These are phyloP conservation scores for Arvicanthis niloticus DNA, from an alignment of 2,113 vertebrate species.

Conservation along the genomic window DNA sequence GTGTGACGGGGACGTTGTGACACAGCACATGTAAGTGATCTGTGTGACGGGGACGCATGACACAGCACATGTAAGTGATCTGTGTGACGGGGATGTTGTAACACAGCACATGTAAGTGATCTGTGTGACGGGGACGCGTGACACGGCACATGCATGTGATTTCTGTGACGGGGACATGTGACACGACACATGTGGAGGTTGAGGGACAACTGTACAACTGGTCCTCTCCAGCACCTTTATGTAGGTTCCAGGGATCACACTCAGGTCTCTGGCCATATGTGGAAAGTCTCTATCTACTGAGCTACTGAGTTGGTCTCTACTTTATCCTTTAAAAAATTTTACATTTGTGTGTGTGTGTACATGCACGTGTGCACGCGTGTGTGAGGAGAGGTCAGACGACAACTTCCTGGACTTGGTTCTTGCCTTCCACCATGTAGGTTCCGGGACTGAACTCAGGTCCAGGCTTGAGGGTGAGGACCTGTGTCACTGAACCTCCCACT, in stretches of 20 bases:
- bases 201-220: not conserved
- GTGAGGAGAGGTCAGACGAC: not conserved
- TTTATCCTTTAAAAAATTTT: not conserved
- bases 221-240: not conserved
- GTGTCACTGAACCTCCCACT: not conserved
- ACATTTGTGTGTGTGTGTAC: accelerated
- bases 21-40: no score
- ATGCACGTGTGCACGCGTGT: no score
- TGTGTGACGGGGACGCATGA: not conserved
- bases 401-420: not conserved
- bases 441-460: not conserved
- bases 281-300: not conserved
- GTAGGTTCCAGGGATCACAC: not conserved
- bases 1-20: not conserved
- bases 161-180: no score
- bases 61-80: no score
- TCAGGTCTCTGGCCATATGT: no score
- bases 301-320: no score
- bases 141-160: no score
- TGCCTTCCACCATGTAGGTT: not conserved
- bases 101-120: no score
- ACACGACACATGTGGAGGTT: not conserved
- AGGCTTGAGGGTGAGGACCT: not conserved
- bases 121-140: not conserved
- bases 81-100: not conserved